Evolutionary conservation across 2,888 invertebrate species (phyloP), one percentile per base, ranked within the genome.

Genomic region (Oscheius sp.): DNA sequence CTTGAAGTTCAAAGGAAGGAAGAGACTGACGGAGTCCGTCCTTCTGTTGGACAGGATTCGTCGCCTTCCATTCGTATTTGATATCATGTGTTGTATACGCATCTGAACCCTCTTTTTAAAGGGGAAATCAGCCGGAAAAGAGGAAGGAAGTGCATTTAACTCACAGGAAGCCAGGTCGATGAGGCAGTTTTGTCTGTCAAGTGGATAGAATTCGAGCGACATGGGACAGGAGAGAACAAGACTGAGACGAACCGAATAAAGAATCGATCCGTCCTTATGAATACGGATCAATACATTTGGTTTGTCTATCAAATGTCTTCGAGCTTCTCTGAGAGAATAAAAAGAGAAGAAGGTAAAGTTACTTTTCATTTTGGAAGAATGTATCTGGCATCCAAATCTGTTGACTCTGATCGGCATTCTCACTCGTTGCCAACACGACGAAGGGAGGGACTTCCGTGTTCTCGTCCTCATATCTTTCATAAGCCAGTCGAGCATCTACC

Each of bases 51-150:
- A 95, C 94, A 1, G 95, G 95, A 88, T 95, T 94, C 32, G 92
- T 92, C 17, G 68, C 74, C 88, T 95, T 95, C 95, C 95, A 96
- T 80, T 93, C 90, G 89, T 95, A 96, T 82, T 94, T 94, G 86
- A 96, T 90, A 89, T 96, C 95, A 81, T 93, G 92, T 41, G 95
- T 95, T 50, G 96, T 95, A 93, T 96, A 97, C 75, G 96, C 96
- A 88, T 97, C 82, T 83, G 70, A 28, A 80, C 38, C 2, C 26
- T 54, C 59, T 38, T 26, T 26, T n/a, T 28, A 22, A 59, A 24
- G 22, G 24, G 20, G 47, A 47, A 47, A 47, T 47, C 22, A 47
- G 17, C 20, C 33, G 30, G 54, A 47, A 47, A 36, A 22, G 4
- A 47, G 24, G 17, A 24, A 47, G 47, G 47, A 44, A 22, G 14